These are phyloP conservation scores for Micromussa lordhowensis DNA, from an alignment of 92 coral and sea anemone genomes.

Conservation along the genomic window DNA sequence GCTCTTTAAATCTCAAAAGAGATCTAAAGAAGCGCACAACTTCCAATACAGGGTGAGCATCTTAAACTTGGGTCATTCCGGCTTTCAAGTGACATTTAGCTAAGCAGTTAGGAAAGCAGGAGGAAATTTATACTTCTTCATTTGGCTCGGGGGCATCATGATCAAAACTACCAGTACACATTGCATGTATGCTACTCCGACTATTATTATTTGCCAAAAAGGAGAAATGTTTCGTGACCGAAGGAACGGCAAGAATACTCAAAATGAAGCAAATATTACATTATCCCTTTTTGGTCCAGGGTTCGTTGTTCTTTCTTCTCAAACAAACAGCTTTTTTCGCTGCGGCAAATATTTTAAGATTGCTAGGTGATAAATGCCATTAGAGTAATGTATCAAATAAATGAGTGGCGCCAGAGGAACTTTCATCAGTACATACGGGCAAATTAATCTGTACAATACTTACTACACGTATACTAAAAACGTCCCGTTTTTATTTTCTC, in stretches of 20 bases:
- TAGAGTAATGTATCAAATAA: constrained; percentile 14
- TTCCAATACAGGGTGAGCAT: not conserved
- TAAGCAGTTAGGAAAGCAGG: not conserved
- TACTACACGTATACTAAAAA: too few species aligned
- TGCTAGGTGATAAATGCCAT: constrained; percentile 6
- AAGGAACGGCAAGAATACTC: not conserved
- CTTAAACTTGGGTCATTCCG: not conserved
- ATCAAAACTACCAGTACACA: not conserved
- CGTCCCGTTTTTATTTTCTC: not conserved
- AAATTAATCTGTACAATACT: constrained; percentile 4
- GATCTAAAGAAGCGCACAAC: not conserved
- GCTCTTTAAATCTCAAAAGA: not conserved
- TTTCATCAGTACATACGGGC: not conserved
- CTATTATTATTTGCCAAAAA: not conserved
- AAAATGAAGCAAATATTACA: not conserved
- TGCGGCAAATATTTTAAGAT: not conserved
- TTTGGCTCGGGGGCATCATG: not conserved
- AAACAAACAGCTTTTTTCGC: not conserved
- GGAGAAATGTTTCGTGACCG: not conserved
- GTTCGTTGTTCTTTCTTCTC: not conserved
- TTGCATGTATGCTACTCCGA: not conserved
- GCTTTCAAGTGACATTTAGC: not conserved
- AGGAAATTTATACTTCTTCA: not conserved
- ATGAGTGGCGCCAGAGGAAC: not conserved
- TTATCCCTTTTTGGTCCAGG: not conserved